These are phyloP conservation scores for Coenobita brevimanus DNA, from an alignment of 1,140 invertebrate species.

Conservation along the genomic window DNA sequence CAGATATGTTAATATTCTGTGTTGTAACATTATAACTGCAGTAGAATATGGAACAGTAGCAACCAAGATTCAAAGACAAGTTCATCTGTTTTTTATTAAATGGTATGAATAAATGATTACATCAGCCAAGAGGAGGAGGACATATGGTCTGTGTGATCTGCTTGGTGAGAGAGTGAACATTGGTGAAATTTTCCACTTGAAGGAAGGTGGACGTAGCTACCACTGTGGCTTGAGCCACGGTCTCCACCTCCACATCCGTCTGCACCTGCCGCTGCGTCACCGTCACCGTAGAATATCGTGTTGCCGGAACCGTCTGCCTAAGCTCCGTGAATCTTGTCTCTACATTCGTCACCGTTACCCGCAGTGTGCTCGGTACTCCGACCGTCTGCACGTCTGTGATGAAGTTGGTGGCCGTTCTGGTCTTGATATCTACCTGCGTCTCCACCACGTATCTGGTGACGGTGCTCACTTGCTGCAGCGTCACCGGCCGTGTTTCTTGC, in stretches of 20 bases:
- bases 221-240: background rate
- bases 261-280: background rate
- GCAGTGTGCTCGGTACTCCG: background rate
- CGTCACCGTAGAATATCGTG: slow-evolving; percentile 7
- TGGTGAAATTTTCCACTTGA: background rate
- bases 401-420: slow-evolving; percentile 23
- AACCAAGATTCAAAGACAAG: too few relatives aligned
- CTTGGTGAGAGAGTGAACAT: slow-evolving; percentile 32
- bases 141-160: slow-evolving; percentile 27
- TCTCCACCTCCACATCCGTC: background rate
- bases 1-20: too few relatives aligned
- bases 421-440: slow-evolving; percentile 6
- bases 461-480: background rate
- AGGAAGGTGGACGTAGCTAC: background rate
- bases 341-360: slow-evolving; percentile 17
- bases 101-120: too few relatives aligned
- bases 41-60: too few relatives aligned
- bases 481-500: slow-evolving; percentile 15
- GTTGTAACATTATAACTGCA: too few relatives aligned
- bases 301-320: background rate
- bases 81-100: too few relatives aligned
- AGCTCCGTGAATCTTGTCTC: background rate
- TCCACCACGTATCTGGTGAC: background rate
- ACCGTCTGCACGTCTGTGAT: slow-evolving; percentile 10
- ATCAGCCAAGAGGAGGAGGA: background rate